Percentiles rank a stretch among this genome's conserved stretches.
Evolutionary conservation across 2,888 invertebrate species (phyloP).

Genomic region (Octonoba sinensis): DNA sequence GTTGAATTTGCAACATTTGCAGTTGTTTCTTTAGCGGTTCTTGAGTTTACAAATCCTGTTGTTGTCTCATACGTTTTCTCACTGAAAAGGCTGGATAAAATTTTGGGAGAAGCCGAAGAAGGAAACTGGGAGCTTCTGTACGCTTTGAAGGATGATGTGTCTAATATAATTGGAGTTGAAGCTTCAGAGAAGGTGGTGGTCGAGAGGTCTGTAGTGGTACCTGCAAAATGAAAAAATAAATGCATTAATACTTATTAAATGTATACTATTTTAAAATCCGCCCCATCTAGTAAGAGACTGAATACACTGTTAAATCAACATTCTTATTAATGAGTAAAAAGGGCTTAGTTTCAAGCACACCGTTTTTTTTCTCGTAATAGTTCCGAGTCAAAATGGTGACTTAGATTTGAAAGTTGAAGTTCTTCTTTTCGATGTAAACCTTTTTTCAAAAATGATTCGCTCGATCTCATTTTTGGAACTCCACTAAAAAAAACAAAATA

Average conservation of each 20-base stretch:
- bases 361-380: too few relatives aligned
- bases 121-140: constrained; percentile 7
- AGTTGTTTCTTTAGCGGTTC: background rate
- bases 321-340: too few relatives aligned
- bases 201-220: constrained; percentile 15
- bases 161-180: constrained; percentile 32
- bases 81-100: constrained; percentile 24
- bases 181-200: constrained; percentile 7
- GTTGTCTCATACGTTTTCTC: background rate
- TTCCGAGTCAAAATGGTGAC: too few relatives aligned
- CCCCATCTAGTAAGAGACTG: too few relatives aligned
- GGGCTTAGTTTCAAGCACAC: too few relatives aligned
- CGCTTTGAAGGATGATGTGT: constrained; percentile 22
- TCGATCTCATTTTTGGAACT: too few relatives aligned
- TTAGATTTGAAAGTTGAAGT: too few relatives aligned
- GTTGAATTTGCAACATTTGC: background rate
- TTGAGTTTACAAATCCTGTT: background rate
- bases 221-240: constrained; percentile 12
- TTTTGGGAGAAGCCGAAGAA: constrained; percentile 4
- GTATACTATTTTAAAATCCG: too few relatives aligned
- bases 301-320: too few relatives aligned
- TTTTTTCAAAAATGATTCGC: too few relatives aligned
- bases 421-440: too few relatives aligned
- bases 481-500: too few relatives aligned
- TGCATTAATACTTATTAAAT: background rate